Base-by-base conservation (phyloP, 2,113 vertebrate species). In the Asarcornis scutulata region DNA sequence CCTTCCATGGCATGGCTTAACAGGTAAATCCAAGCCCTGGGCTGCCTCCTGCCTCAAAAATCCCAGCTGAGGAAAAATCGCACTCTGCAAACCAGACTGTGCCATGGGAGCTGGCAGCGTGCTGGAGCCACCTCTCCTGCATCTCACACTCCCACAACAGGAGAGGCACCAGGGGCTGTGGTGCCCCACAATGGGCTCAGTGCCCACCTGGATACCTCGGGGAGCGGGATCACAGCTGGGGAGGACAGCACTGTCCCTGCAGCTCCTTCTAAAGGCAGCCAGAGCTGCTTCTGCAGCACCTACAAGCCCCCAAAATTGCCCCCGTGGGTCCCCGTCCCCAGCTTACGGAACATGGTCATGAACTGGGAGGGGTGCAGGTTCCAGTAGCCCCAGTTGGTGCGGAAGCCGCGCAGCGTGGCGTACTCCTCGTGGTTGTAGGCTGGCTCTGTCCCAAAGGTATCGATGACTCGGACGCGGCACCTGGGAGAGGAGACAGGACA, bases 281-380 rank as follows among this genome's bases (percentile, higher is more conserved):
- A 76, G 62, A 66, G 11, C 79, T 8, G 4, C 64, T 40, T 16
- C 69, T 8, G 17, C 0, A 3, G 31, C 10, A 16, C 17, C 77
- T 9, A 11, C 1, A 1, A 83, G 76, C 17, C 62, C 34, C 44
- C 2, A 0, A 4, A 13, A 7, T 11, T 1, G 0, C 38, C 66
- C 22, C 2, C 1, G 5, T 1, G 0, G 7, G 46, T 5, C 64
- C 27, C 16, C 0, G 0, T 3, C 20, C 29, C 50, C 25, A 91
- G 98, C 99, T 96, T 97, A 99, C 99, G 99, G 97, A 99, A 99
- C 99, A 99, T 99, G 93, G 99, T 99, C 99, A 99, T 99, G 98
- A 99, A 99, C 98, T 99, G 99, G 83, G 98, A 97, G 91, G 98
- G 98, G 88, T 98, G 98, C 40, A 99, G 98, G 97, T 99, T 99